phyloP scores from a whole-genome alignment of 2,888 invertebrate genomes.

The Bibio marci region DNA sequence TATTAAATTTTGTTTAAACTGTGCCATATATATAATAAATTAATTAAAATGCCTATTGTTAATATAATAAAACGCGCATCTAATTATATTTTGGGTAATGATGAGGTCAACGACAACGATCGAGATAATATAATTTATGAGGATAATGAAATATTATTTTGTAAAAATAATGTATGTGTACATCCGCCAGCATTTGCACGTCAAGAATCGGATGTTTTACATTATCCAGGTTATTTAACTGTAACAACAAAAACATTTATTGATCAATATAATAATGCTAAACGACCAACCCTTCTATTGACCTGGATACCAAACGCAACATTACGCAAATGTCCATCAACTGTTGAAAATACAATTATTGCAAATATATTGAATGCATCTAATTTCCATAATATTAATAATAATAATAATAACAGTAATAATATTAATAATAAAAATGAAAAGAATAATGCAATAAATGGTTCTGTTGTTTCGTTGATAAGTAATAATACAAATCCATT shows the following conservation, averaged over 20 bases:
- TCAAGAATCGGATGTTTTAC: conserved; percentile 66
- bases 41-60: conserved; percentile 49
- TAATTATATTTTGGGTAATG: conserved; percentile 57
- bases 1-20: too few species aligned
- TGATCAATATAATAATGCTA: conserved; percentile 57
- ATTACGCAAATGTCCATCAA: conserved; percentile 66
- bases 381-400: not conserved
- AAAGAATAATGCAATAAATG: conserved; percentile 3
- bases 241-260: conserved; percentile 69
- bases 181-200: conserved; percentile 78
- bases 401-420: not conserved
- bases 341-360: conserved; percentile 41
- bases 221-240: conserved; percentile 84
- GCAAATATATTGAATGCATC: conserved; percentile 8
- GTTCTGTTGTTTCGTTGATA: conserved; percentile 4
- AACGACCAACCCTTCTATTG: conserved; percentile 65
- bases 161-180: conserved; percentile 95
- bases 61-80: conserved; percentile 63
- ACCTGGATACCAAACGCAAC: conserved; percentile 93
- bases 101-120: conserved; percentile 39
- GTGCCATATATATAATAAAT: too few species aligned
- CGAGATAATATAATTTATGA: conserved; percentile 43
- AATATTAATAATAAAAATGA: conserved; percentile 2
- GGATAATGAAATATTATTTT: conserved; percentile 72
- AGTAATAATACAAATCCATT: conserved; percentile 29